A percentile compares a stretch with the other conserved stretches of the same genome.
These are phyloP conservation scores for Brenthis hecate DNA, from an alignment of 2,888 invertebrate genomes.

Conservation along the genomic window DNA sequence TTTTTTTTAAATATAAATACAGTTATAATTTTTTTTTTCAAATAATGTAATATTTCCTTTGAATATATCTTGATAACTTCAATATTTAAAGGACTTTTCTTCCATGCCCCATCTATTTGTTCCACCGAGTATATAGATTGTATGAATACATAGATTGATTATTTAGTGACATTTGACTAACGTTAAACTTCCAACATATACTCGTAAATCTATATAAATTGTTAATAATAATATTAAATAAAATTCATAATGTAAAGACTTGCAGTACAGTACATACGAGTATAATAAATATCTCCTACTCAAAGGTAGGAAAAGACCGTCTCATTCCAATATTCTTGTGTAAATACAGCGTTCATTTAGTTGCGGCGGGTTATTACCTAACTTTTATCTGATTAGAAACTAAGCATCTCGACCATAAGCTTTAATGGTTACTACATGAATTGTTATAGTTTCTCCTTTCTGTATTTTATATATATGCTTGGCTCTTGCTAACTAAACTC, in stretches of 20 bases:
- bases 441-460: constrained; percentile 28
- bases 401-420: constrained; percentile 33
- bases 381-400: constrained; percentile 42
- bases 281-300: not conserved
- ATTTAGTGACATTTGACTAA: no score
- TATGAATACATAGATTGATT: no score
- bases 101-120: no score
- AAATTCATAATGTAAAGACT: not conserved
- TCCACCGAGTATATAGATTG: no score
- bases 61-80: no score
- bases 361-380: constrained; percentile 37
- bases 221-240: no score
- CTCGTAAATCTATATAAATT: no score
- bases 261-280: not conserved
- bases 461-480: constrained; percentile 8
- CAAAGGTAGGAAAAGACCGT: constrained; percentile 25
- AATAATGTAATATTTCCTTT: no score
- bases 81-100: no score
- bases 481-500: constrained; percentile 1
- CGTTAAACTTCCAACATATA: no score
- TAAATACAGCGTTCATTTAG: constrained; percentile 37
- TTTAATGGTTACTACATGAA: constrained; percentile 35
- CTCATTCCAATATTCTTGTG: constrained; percentile 26
- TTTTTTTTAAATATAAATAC: no score
- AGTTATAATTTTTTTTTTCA: no score